Evolutionary conservation across 2,888 invertebrate species (phyloP), one percentile per base, ranked within the genome.

Genomic region (Euplagia quadripunctaria): DNA sequence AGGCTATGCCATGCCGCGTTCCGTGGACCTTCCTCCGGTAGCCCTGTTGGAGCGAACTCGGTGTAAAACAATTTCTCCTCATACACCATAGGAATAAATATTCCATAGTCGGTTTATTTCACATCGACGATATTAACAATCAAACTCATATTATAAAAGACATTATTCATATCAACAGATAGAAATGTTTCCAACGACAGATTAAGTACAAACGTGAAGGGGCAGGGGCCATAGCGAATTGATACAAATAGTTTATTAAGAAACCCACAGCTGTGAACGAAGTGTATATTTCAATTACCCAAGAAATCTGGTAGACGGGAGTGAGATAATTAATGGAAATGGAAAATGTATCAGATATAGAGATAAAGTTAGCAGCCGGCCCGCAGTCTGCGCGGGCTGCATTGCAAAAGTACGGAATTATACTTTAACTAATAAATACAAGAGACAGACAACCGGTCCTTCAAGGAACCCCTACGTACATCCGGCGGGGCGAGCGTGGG

Each of bases 1-100:
- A 98, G 94, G 85, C 97, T 97, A 78, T 97, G 97, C 98, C 98
- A 98, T 85, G 96, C 95, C 31, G 95, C 95, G 82, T 89, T 94
- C 81, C 95, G 85, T 8, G 95, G 94, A 63, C 95, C 95, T 89
- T 96, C 95, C 77, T 96, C 95, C 81, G 95, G 96, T 74, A 96
- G 84, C 80, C 95, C 95, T 96, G 96, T 91, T 86, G 87, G 83
- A 78, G 78, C 79, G 77, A 79, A 75, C 61, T 42, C 55, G 20
- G 78, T 79, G 76, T 75, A 79, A 67, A 75, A 78, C 68, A 73
- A 66, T 81, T 71, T 75, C 74, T 76, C 49, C 72, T n/a, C 71
- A 12, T 20, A 58, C 58, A 58, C 58, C 20, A 58, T 58, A 31
- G 20, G 11, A 58, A 12, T 76, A 64, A 74, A 46, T 42, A 43